Percentiles rank a stretch among this genome's conserved stretches.
Evolutionary conservation across 2,113 vertebrate species (phyloP).

Genomic region (Leuciscus idus): DNA sequence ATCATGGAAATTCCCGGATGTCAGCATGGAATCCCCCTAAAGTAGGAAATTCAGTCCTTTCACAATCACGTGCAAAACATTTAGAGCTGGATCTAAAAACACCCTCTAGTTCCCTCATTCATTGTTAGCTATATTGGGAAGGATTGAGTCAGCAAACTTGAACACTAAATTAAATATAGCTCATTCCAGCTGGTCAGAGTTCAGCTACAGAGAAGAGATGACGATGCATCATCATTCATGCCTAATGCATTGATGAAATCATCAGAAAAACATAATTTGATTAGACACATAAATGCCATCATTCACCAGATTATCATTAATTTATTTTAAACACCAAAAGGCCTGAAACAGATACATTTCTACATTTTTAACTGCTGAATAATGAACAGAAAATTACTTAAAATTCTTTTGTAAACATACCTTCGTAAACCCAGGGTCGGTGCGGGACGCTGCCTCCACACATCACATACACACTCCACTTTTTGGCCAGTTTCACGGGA

Average conservation of each 20-base stretch:
- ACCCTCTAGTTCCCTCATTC: neutral
- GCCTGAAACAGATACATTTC: neutral
- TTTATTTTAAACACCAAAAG: neutral
- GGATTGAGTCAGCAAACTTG: neutral
- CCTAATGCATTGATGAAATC: neutral
- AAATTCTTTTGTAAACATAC: neutral
- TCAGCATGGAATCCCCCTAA: neutral
- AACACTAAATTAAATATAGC: neutral
- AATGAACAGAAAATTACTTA: neutral
- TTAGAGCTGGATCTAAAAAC: neutral
- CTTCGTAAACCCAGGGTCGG: too few species aligned
- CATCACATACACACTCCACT: neutral
- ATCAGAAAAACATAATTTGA: neutral
- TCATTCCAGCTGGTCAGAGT: neutral
- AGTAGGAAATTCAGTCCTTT: slow-evolving; percentile 9
- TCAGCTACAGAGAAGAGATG: neutral
- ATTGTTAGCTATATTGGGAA: neutral
- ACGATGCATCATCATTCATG: neutral
- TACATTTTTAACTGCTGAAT: neutral
- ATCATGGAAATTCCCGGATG: slow-evolving; percentile 20
- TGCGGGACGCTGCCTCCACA: neutral
- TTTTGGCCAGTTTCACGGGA: neutral
- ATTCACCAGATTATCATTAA: too few species aligned
- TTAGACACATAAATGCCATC: neutral
- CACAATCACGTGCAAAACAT: slow-evolving; percentile 23